Base-by-base conservation (phyloP, 2,113 vertebrate species). In the Fukomys damarensis region DNA sequence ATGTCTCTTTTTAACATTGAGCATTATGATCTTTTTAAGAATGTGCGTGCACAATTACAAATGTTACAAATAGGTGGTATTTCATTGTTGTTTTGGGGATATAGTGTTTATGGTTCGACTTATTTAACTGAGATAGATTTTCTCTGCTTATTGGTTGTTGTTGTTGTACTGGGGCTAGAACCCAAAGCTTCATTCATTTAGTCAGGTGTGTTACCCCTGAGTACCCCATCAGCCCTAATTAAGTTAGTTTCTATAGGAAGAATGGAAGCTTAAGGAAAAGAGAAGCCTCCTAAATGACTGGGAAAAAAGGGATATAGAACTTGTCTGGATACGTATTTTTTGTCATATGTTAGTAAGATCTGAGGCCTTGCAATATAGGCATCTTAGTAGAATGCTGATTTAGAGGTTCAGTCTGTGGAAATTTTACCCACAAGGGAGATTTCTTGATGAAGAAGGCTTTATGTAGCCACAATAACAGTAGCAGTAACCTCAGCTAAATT, bases 11-110 rank as follows among this genome's bases (percentile, higher is more conserved):
- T 30, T 24, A 66, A 52, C 19, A 9, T 91, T 91, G 61, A 85
- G 81, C 77, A 19, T 49, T 80, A 16, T 66, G 10, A 38, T 38
- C 46, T 84, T 89, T 56, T 68, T 84, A 54, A 88, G 35, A 52
- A 88, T 43, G 58, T 68, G 5, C 3, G 58, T 68, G 5, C 3
- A 76, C 28, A n/a, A 80, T 84, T 95, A 56, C 10, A 89, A 89
- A 81, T 61, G 0, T 76, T 79, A 8, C 26, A 80, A 79, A 30
- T 87, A 83, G 32, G 38, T 86, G 7, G 3, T n/a, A 52, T 77
- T 96, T 83, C 49, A 49, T 76, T 77, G 58, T 89, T 89, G 59
- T 89, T 77, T 87, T 88, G 86, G 58, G 14, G 30, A 76, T 22
- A 43, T 26, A 49, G 11, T 59, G 49, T 58, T 74, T 86, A 38